Percentiles rank a stretch among this genome's conserved stretches.
Conservation (phyloP, 1,140 invertebrate species). For the Gryon sp. region DNA sequence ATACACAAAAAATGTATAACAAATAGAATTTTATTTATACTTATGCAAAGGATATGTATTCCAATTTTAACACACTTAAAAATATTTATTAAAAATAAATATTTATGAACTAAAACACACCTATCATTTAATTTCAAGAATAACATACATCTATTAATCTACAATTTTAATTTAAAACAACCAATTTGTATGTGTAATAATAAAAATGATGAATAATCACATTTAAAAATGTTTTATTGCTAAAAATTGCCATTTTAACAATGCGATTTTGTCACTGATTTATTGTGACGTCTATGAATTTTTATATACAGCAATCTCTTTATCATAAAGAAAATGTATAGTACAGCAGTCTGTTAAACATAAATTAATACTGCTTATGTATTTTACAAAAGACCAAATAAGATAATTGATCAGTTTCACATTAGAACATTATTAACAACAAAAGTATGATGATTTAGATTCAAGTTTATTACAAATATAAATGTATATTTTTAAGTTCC, state of each 20-base stretch:
- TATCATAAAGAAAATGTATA: slow-evolving; percentile 16
- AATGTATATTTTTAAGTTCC: slow-evolving; percentile 4
- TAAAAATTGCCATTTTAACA: slow-evolving; percentile 55
- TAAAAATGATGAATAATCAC: neutral
- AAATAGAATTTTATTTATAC: no score
- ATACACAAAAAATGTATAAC: no score
- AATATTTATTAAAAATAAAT: no score
- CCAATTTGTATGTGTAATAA: no score
- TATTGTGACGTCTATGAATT: slow-evolving; percentile 36
- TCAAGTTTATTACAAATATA: neutral
- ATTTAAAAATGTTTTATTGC: slow-evolving; percentile 64
- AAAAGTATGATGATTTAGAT: neutral
- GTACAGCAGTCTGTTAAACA: slow-evolving; percentile 34
- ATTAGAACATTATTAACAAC: slow-evolving; percentile 3
- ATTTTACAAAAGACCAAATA: slow-evolving; percentile 21
- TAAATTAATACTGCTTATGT: slow-evolving; percentile 27
- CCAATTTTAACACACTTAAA: no score
- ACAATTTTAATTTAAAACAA: no score
- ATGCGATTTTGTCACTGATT: slow-evolving; percentile 43
- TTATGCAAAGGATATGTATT: no score
- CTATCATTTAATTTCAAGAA: no score
- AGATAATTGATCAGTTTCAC: slow-evolving; percentile 6
- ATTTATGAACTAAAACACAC: no score
- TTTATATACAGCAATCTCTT: slow-evolving; percentile 35
- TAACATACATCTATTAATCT: no score